These are phyloP conservation scores for Hyperopisus bebe DNA, from an alignment of 2,113 vertebrate species.

Conservation along the genomic window DNA sequence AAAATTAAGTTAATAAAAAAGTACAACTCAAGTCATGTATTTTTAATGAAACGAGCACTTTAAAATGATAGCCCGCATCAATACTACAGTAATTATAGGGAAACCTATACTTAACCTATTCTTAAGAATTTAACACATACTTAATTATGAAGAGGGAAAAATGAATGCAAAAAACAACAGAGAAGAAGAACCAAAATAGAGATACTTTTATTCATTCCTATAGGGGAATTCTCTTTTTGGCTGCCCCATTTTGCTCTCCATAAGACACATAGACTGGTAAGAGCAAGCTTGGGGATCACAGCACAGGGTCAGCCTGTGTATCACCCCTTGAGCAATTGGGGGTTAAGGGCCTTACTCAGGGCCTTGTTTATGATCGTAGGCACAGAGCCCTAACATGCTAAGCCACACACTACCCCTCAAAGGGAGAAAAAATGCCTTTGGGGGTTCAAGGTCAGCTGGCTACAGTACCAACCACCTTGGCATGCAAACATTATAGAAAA, in stretches of 20 bases:
- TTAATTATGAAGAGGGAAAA: neutral
- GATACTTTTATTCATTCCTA: neutral
- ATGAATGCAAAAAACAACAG: neutral
- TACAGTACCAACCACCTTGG: neutral
- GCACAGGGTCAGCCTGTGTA: neutral
- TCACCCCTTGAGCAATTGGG: neutral
- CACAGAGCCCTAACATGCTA: neutral
- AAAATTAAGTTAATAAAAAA: constrained; percentile 45
- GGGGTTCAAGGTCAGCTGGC: neutral
- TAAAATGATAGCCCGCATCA: neutral
- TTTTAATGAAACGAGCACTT: neutral
- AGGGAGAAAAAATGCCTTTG: neutral
- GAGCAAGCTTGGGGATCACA: neutral
- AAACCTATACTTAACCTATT: neutral
- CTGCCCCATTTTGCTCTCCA: neutral
- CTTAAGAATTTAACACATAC: neutral
- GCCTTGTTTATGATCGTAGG: neutral
- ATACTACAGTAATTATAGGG: neutral
- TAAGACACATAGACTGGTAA: neutral
- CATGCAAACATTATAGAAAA: neutral
- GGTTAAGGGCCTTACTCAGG: neutral
- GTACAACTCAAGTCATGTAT: constrained; percentile 2
- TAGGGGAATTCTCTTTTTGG: neutral
- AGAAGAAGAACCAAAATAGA: neutral
- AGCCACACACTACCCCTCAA: neutral